A percentile compares a stretch with the other conserved stretches of the same genome.
phyloP scores from a whole-genome alignment of 2,113 vertebrate genomes.

The Oceanites oceanicus region DNA sequence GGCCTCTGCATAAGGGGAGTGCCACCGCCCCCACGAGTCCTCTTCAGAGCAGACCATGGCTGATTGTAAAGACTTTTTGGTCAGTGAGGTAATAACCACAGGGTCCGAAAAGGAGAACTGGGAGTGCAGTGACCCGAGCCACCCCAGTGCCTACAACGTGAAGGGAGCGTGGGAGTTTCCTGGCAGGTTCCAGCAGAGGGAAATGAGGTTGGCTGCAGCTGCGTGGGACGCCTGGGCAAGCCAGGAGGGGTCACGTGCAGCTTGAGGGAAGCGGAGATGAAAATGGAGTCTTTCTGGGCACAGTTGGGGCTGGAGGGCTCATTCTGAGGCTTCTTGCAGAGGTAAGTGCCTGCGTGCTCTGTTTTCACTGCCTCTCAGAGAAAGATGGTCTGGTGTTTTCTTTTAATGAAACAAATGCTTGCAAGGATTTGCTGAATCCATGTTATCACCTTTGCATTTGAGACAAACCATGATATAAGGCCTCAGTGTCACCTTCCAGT shows the following conservation, averaged over 20 bases:
- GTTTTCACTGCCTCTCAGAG: not conserved
- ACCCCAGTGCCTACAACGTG: accelerated
- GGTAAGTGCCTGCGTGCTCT: not conserved
- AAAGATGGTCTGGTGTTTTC: not conserved
- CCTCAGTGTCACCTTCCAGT: not conserved
- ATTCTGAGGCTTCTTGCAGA: not conserved
- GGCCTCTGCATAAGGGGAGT: not conserved
- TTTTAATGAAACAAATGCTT: not conserved
- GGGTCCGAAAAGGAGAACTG: not conserved
- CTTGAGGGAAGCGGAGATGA: not conserved
- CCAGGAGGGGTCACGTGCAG: not conserved
- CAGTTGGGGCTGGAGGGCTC: not conserved
- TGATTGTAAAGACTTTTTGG: not conserved
- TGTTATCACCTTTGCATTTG: not conserved
- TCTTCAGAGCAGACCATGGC: not conserved
- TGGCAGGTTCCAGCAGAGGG: not conserved
- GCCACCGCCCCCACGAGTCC: not conserved
- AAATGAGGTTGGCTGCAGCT: not conserved
- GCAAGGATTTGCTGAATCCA: not conserved
- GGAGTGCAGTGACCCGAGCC: not conserved
- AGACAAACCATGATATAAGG: not conserved
- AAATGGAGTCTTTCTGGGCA: not conserved
- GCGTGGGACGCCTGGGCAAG: not conserved
- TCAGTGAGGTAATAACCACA: conserved; percentile 41
- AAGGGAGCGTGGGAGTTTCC: not conserved